Base-by-base conservation (phyloP, 2,888 invertebrate species). In the Scotopteryx bipunctaria region DNA sequence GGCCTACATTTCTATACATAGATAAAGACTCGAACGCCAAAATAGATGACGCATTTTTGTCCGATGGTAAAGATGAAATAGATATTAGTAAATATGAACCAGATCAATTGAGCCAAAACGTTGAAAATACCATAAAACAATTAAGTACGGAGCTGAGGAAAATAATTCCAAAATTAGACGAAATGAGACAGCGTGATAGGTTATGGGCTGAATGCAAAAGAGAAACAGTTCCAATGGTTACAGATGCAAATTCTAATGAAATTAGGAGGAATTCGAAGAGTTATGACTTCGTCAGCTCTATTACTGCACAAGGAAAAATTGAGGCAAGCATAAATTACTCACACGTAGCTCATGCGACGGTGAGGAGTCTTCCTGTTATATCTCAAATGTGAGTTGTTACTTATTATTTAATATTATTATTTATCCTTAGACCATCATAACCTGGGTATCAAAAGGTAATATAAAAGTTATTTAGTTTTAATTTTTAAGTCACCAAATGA, bases 21-120 rank as follows among this genome's bases (percentile, higher is more conserved):
- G 85, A 86, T 59, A 83, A 77, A 71, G 81, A 77, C 57, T 67
- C 69, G 8, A 83, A 83, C 56, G 74, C 71, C 58, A 91, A 91
- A 71, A 90, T 93, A 69, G 77, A 84, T 16, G 93, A 93, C 64
- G 93, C 93, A 0, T 90, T 92, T 67, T 74, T 93, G 40, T 93
- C 93, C 3, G 91, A 91, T 57, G 92, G 91, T 14, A 91, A 92
- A 63, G 93, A 93, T 59, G 90, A 90, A 72, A 86, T 92, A 46
- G 83, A 78, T 64, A 69, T 88, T 54, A 78, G 77, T 57, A 85
- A 86, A 51, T 87, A 85, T 47, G 83, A 90, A 35, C 77, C 86
- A 1, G 86, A 87, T 61, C 81, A 80, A 45, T 64, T 87, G 48
- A 84, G 78, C 59, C 76, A 82, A 62, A 85, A 81, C 63, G 87